phyloP scores from a whole-genome alignment of 1,140 invertebrate genomes.

The Wasmannia auropunctata region DNA sequence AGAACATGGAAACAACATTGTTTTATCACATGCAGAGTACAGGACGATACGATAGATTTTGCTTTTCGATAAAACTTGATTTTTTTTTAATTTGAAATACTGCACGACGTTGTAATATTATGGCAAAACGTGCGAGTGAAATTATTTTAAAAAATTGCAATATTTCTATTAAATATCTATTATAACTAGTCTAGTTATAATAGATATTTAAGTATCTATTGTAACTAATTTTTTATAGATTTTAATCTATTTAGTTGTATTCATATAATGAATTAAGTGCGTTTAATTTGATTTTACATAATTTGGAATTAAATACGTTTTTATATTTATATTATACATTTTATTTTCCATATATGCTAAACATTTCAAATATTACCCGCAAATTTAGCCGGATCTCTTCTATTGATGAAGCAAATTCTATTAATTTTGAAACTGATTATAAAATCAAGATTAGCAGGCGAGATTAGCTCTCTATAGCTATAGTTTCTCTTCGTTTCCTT shows the following conservation, averaged over 20 bases:
- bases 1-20: background rate
- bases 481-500: conserved; percentile 39
- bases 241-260: background rate
- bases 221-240: background rate
- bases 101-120: background rate
- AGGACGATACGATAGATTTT: background rate
- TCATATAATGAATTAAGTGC: background rate
- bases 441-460: conserved; percentile 37
- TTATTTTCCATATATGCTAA: background rate
- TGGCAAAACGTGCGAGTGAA: background rate
- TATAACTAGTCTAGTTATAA: background rate
- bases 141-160: background rate
- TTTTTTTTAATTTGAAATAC: background rate
- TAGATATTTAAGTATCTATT: background rate
- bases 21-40: background rate
- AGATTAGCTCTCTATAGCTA: conserved; percentile 11
- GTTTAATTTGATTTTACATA: background rate
- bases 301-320: background rate
- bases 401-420: background rate
- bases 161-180: background rate
- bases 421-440: conserved; percentile 47
- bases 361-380: background rate
- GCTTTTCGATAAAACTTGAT: background rate
- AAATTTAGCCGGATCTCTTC: background rate
- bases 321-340: background rate